A percentile compares a stretch with the other conserved stretches of the same genome.
phyloP scores from a whole-genome alignment of 2,113 vertebrate species.

The Coreoperca whiteheadi region DNA sequence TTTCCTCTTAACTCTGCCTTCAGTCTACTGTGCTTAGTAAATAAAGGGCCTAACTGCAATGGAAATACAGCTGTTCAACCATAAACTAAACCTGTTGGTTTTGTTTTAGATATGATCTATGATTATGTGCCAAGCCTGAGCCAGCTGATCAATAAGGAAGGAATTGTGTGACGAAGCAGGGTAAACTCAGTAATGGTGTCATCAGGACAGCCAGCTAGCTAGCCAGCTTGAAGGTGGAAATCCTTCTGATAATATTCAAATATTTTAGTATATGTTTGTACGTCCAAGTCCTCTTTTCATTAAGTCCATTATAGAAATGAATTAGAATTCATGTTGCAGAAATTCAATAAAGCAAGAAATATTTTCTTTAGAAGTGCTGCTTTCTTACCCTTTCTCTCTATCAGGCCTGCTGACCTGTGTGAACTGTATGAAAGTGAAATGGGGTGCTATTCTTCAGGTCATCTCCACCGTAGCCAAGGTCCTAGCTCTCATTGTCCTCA shows the following conservation, averaged over 20 bases:
- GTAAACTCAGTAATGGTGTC: neutral
- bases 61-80: neutral
- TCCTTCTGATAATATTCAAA: neutral
- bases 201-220: neutral
- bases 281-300: neutral
- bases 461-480: slow-evolving; percentile 87
- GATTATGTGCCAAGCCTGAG: neutral
- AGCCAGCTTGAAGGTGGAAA: neutral
- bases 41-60: neutral
- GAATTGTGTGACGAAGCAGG: neutral
- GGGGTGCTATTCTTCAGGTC: slow-evolving; percentile 87
- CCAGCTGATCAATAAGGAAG: no score
- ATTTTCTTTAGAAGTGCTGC: neutral
- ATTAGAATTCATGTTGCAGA: neutral
- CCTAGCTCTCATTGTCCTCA: slow-evolving; percentile 86
- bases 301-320: neutral
- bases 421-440: slow-evolving; percentile 88
- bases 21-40: neutral
- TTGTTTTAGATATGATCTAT: neutral
- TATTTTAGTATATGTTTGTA: neutral
- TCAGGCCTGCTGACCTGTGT: slow-evolving; percentile 85
- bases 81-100: slow-evolving; percentile 2
- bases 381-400: neutral
- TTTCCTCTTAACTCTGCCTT: neutral
- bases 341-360: neutral